A percentile compares a stretch with the other conserved stretches of the same genome.
Conservation (phyloP, 1,140 invertebrate genomes). For the Sitophilus oryzae region DNA sequence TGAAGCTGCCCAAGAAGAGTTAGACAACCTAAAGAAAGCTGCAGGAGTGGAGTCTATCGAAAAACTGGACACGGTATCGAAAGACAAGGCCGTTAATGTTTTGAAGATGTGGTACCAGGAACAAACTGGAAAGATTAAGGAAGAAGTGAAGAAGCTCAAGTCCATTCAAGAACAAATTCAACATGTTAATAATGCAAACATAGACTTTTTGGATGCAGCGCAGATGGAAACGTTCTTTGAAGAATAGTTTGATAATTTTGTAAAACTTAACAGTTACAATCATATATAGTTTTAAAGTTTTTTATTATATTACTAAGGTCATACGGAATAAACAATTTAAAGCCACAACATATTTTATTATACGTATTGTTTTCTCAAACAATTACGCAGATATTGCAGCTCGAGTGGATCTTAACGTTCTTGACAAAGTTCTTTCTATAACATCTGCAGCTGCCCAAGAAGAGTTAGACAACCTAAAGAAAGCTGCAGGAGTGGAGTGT, state of each 20-base stretch:
- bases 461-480: conserved; percentile 30
- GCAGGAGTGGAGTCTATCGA: conserved; percentile 29
- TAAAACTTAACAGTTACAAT: too few relatives aligned
- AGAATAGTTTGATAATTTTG: too few relatives aligned
- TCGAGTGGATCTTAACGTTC: conserved; percentile 11
- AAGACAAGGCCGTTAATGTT: conserved; percentile 30
- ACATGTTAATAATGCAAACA: conserved; percentile 21
- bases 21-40: conserved; percentile 30
- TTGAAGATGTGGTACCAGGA: conserved; percentile 35
- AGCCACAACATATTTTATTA: too few relatives aligned
- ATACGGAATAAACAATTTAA: too few relatives aligned
- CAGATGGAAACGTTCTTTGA: conserved; percentile 16
- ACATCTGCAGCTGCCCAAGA: conserved; percentile 21
- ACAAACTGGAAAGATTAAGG: conserved; percentile 37
- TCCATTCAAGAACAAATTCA: conserved; percentile 28
- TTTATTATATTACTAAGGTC: too few relatives aligned
- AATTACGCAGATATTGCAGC: conserved; percentile 33
- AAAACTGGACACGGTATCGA: conserved; percentile 28
- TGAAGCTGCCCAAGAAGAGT: conserved; percentile 21
- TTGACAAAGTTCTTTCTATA: conserved; percentile 17
- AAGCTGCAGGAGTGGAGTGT: conserved; percentile 27
- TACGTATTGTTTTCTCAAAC: conserved; percentile 35
- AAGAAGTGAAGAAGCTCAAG: conserved; percentile 33
- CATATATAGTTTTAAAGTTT: too few relatives aligned
- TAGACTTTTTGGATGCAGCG: conserved; percentile 28